Base-by-base conservation (phyloP, 2,888 invertebrate species). In the Plemyria rubiginata region DNA sequence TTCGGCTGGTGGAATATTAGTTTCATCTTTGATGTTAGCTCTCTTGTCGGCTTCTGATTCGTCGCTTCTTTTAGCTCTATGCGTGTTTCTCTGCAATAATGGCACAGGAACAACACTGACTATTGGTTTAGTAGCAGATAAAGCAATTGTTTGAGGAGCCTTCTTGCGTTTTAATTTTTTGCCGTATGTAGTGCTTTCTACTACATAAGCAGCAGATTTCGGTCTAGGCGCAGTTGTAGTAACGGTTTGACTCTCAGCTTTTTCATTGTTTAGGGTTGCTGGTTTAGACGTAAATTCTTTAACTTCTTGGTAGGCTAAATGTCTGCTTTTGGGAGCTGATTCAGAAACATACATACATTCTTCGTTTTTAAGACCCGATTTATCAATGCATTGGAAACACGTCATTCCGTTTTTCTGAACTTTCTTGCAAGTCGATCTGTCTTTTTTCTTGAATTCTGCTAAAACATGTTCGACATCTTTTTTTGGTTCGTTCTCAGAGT, bases 331-430 rank as follows among this genome's bases (percentile, higher is more conserved):
- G 0, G 95, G 95, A 46, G 95, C 94, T 0, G 95, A 94, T 73
- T 95, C 95, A 0, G 95, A 95, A 8, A 96, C 94, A 83, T 94
- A 96, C 94, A 96, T 96, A 78, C 96, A 96, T 81, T 96, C 96
- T 83, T 96, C 96, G 75, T 96, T 94, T 80, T 95, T 95, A 54
- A 95, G 89, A 0, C 96, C 96, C 54, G 94, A 93, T 70, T 95
- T 93, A 74, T 96, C 96, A 4, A 94, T 86, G 79, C 96, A 96
- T 71, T 95, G 93, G 80, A 94, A 96, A 78, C 96, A 96, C 0
- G 96, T 96, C 95, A 96, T 96, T 45, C 95, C 95, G 71, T 96
- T 95, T 75, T 95, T 95, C 66, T 94, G 93, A 0, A 95, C 93
- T 81, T 95, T 95, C 76, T 95, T 95, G 80, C 96, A 96, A 8